Base-by-base conservation (phyloP, 2,797 vertebrate genomes). In the Manis crassicaudata region DNA sequence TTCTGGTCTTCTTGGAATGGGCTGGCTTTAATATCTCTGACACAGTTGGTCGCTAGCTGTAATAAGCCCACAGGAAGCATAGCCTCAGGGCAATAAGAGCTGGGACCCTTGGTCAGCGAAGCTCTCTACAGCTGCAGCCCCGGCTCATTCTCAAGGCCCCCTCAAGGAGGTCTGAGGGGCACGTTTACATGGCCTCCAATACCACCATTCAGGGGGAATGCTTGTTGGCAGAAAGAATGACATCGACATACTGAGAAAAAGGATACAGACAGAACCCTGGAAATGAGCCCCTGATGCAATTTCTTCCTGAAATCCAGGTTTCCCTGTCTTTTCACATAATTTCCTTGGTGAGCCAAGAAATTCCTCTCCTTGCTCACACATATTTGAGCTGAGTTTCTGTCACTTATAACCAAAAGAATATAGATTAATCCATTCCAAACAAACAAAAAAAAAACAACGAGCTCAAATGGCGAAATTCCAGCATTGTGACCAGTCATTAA, bases 251-350 rank as follows among this genome's bases (percentile, higher is more conserved):
- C 7, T 23, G 37, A 76, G n/a, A 10, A 75, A 84, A 75, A 56
- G 50, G 46, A 73, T 27, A n/a, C 5, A 86, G 27, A 80, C 23
- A 86, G 63, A 76, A 95, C 63, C n/a, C 79, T 52, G 54, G 37
- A 67, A n/a, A 37, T 25, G 37, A 40, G 14, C 13, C 29, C 50
- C 25, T 23, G 32, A 35, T 75, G 23, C 23, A 18, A 63, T 10
- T 79, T 94, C 85, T 87, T 94, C 81, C 84, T 95, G 54, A 93
- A 72, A 92, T 73, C 56, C 35, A 94, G 67, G 35, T 92, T 83
- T 63, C 58, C 29, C 46, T 94, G 46, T 27, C 54, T 90, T 86
- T 88, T 90, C 72, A 68, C 12, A 37, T 56, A 32, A 40, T 92
- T 63, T 93, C 40, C 58, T 75, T 83, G 52, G 63, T 92, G 37